Percentiles rank a stretch among this genome's conserved stretches.
phyloP scores from a whole-genome alignment of 2,888 invertebrate species.

The Dolichomitus sp. region DNA sequence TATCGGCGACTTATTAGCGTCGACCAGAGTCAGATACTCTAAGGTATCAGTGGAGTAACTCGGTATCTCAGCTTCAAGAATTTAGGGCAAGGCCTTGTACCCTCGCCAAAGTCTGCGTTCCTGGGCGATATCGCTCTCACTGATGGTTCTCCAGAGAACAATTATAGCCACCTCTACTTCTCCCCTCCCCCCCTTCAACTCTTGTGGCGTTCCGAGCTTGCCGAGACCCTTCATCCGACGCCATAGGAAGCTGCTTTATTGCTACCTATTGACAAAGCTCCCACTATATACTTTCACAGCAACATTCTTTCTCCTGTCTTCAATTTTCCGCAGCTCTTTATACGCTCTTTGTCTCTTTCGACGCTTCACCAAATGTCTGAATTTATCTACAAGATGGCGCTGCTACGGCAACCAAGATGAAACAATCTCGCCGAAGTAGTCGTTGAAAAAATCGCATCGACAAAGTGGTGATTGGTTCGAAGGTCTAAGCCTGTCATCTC shows the following conservation, averaged over 20 bases:
- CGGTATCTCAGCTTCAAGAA: conserved; percentile 46
- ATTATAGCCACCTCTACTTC: conserved; percentile 75
- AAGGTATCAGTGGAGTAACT: conserved; percentile 34
- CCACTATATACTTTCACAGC: conserved; percentile 41
- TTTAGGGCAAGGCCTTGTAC: conserved; percentile 63
- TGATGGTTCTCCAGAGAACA: conserved; percentile 81
- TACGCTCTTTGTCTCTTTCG: conserved; percentile 22
- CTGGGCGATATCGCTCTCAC: conserved; percentile 73
- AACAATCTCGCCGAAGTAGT: no score
- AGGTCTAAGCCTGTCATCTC: no score
- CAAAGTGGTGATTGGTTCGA: no score
- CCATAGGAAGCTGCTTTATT: conserved; percentile 74
- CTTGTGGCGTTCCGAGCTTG: conserved; percentile 14
- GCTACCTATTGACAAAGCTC: conserved; percentile 72
- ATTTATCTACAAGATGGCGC: conserved; percentile 6
- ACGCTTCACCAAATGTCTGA: conserved; percentile 20
- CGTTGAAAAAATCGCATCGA: no score
- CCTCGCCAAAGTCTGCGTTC: conserved; percentile 72
- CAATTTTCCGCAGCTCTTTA: conserved; percentile 19
- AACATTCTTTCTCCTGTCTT: conserved; percentile 20
- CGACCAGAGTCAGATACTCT: conserved; percentile 29
- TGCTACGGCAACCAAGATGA: no score
- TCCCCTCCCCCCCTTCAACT: conserved; percentile 35
- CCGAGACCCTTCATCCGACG: conserved; percentile 68
- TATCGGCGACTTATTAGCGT: conserved; percentile 66